These are phyloP conservation scores for Delichon dasypus DNA, from an alignment of 2,797 vertebrate species.

Conservation along the genomic window DNA sequence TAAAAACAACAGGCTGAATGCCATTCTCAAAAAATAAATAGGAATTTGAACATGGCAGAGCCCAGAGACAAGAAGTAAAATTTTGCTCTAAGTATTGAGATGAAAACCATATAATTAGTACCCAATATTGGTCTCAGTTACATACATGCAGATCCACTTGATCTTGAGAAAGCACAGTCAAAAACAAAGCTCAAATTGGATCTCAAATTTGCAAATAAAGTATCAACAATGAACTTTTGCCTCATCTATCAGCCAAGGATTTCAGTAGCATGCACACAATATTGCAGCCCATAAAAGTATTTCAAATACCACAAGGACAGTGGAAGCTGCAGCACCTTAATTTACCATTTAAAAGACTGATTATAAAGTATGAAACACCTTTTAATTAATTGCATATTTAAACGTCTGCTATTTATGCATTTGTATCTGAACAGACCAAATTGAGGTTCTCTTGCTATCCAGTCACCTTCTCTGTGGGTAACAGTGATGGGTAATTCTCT, in stretches of 20 bases:
- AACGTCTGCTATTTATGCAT: neutral
- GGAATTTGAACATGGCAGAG: neutral
- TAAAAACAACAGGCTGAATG: neutral
- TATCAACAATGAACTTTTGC: neutral
- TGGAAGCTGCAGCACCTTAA: neutral
- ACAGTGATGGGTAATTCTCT: neutral
- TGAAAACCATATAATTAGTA: neutral
- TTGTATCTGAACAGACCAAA: neutral
- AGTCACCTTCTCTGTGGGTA: neutral
- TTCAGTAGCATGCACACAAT: neutral
- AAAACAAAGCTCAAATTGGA: neutral
- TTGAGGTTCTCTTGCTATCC: neutral
- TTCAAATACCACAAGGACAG: neutral
- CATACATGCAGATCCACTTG: neutral
- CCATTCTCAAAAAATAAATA: neutral
- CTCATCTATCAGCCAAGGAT: neutral
- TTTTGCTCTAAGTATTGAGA: neutral
- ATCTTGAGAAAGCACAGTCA: neutral
- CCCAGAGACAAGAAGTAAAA: neutral
- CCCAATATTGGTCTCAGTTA: neutral
- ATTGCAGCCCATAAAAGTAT: rapidly evolving
- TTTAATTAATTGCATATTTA: neutral
- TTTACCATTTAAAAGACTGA: neutral
- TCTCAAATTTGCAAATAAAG: neutral
- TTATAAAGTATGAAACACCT: neutral